Conservation (phyloP, 1,140 invertebrate genomes). For the Laupala kohalensis region DNA sequence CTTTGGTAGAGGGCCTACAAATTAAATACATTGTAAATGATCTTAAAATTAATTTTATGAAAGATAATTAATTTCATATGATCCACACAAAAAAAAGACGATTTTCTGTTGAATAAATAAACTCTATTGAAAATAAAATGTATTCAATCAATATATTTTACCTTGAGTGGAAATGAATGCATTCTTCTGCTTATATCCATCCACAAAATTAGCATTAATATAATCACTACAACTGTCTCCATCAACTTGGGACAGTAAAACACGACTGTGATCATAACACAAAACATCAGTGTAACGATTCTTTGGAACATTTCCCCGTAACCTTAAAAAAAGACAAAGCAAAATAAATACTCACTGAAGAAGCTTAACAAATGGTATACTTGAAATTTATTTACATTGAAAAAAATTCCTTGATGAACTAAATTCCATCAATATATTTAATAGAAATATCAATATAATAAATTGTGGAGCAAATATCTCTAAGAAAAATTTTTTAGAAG, state of each 20-base stretch:
- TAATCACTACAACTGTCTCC: conserved; percentile 76
- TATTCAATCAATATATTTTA: too few species aligned
- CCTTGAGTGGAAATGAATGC: conserved; percentile 96
- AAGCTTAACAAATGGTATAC: neutral
- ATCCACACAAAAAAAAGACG: too few species aligned
- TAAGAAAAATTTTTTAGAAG: too few species aligned
- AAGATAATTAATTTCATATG: too few species aligned
- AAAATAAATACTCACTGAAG: too few species aligned
- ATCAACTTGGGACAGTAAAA: conserved; percentile 61
- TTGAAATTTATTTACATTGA: neutral
- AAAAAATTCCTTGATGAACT: neutral
- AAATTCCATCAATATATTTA: too few species aligned
- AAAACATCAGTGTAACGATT: conserved; percentile 94
- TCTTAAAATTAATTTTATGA: too few species aligned
- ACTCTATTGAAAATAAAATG: too few species aligned
- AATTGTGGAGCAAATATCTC: too few species aligned
- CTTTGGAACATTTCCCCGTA: conserved; percentile 72
- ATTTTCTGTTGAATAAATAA: too few species aligned
- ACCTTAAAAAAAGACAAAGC: conserved; percentile 43
- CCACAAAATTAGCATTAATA: conserved; percentile 96
- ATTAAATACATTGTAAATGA: too few species aligned
- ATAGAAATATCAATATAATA: too few species aligned
- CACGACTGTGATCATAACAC: conserved; percentile 88
- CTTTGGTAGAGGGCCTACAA: conserved; percentile 72
- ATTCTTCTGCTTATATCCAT: conserved; percentile 94